These are phyloP conservation scores for Agrypnia vestita DNA, from an alignment of 1,140 invertebrate species.

Conservation along the genomic window DNA sequence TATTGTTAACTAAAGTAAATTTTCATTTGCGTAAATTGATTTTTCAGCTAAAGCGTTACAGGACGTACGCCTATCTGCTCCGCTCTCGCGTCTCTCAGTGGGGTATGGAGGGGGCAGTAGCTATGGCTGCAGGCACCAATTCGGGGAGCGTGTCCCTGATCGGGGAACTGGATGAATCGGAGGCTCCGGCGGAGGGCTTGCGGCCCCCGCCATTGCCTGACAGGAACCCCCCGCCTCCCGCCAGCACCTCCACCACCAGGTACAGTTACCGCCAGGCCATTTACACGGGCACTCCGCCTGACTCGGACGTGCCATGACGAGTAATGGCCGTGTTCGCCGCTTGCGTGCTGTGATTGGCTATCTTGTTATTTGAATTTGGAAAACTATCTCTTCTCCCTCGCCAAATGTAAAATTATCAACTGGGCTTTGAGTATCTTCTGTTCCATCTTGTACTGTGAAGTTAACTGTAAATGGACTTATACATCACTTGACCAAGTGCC, in stretches of 20 bases:
- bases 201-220: neutral
- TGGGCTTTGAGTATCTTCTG: neutral
- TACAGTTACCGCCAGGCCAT: constrained; percentile 87
- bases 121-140: constrained; percentile 64
- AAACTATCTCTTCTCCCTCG: constrained; percentile 19
- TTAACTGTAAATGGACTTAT: too few relatives aligned
- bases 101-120: constrained; percentile 85
- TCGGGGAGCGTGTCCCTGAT: constrained; percentile 63
- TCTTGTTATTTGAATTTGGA: constrained; percentile 2
- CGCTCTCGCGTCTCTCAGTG: constrained; percentile 81
- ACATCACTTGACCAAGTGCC: too few relatives aligned
- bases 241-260: constrained; percentile 73
- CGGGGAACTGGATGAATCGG: constrained; percentile 54
- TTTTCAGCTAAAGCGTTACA: constrained; percentile 89
- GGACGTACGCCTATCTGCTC: constrained; percentile 88
- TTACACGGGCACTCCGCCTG: constrained; percentile 78
- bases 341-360: constrained; percentile 78
- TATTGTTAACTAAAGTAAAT: constrained; percentile 22
- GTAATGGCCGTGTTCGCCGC: constrained; percentile 85
- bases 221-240: constrained; percentile 62
- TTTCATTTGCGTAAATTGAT: constrained; percentile 55
- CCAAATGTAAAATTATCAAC: constrained; percentile 21
- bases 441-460: neutral
- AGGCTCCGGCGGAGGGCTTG: constrained; percentile 49
- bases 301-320: constrained; percentile 81